Evolutionary conservation across 2,888 invertebrate genomes (phyloP).

Genomic region (Eupithecia centaureata): DNA sequence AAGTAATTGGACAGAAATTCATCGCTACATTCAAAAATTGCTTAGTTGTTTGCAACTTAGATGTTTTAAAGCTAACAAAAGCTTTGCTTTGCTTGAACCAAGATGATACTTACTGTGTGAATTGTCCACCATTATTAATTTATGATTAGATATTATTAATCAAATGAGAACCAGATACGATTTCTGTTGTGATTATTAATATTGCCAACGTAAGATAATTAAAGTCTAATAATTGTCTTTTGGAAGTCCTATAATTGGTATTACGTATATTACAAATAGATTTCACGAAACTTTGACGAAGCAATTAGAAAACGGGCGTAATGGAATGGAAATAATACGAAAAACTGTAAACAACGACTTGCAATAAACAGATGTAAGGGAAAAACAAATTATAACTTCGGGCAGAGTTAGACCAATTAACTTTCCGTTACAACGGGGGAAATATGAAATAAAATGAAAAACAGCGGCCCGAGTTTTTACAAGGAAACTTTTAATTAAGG

Average conservation of each 20-base stretch:
- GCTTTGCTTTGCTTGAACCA: too few relatives aligned
- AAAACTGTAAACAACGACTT: conserved; percentile 65
- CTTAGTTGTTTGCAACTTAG: neutral
- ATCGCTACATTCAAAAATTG: conserved; percentile 47
- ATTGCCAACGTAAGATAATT: neutral
- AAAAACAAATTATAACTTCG: conserved; percentile 81
- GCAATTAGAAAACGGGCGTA: conserved; percentile 45
- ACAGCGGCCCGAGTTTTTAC: conserved; percentile 74
- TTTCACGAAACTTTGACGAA: conserved; percentile 21
- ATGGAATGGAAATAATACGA: conserved; percentile 57
- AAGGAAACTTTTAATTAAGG: conserved; percentile 82
- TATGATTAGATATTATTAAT: too few relatives aligned
- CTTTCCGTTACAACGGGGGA: conserved; percentile 80
- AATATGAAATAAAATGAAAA: conserved; percentile 82
- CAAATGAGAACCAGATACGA: neutral
- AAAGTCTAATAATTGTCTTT: neutral
- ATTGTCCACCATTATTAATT: too few relatives aligned
- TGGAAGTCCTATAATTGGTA: neutral
- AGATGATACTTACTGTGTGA: too few relatives aligned
- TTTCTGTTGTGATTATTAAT: neutral
- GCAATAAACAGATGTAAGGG: conserved; percentile 75
- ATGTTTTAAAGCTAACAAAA: neutral
- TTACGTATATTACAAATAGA: neutral
- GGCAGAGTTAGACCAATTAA: conserved; percentile 80
- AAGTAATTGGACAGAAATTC: conserved; percentile 62